A percentile compares a stretch with the other conserved stretches of the same genome.
Conservation (phyloP, 2,113 vertebrate species). For the Dromas ardeola region DNA sequence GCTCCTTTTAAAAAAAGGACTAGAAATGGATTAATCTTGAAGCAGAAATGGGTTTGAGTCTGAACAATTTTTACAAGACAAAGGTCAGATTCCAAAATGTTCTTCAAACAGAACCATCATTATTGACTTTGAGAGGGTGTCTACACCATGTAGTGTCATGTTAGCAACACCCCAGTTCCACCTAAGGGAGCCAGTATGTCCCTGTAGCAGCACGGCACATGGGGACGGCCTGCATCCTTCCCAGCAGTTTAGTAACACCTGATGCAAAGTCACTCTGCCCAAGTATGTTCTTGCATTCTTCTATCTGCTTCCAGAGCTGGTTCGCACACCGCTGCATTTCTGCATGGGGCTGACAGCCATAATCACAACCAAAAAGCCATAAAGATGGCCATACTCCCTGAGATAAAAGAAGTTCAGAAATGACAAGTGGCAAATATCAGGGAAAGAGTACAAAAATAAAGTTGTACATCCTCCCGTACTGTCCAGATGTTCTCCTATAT, state of each 20-base stretch:
- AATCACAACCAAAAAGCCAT: background rate
- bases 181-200: background rate
- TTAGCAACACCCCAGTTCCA: background rate
- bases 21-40: background rate
- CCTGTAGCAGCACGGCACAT: background rate
- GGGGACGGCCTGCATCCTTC: background rate
- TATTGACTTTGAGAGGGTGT: background rate
- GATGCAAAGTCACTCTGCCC: background rate
- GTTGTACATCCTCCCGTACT: background rate
- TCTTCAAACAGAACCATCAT: background rate
- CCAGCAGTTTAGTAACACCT: background rate
- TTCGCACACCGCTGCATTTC: background rate
- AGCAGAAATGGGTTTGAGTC: background rate
- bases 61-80: background rate
- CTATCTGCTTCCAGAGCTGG: background rate
- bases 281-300: background rate
- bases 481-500: background rate
- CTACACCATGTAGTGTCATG: accelerated
- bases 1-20: background rate
- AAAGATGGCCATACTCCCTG: background rate
- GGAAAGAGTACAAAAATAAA: background rate
- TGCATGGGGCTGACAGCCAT: background rate
- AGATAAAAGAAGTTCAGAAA: background rate
- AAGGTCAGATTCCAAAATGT: background rate
- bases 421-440: background rate